A percentile compares a stretch with the other conserved stretches of the same genome.
Evolutionary conservation across 1,140 invertebrate species (phyloP).

Genomic region (Dinoponera quadriceps): DNA sequence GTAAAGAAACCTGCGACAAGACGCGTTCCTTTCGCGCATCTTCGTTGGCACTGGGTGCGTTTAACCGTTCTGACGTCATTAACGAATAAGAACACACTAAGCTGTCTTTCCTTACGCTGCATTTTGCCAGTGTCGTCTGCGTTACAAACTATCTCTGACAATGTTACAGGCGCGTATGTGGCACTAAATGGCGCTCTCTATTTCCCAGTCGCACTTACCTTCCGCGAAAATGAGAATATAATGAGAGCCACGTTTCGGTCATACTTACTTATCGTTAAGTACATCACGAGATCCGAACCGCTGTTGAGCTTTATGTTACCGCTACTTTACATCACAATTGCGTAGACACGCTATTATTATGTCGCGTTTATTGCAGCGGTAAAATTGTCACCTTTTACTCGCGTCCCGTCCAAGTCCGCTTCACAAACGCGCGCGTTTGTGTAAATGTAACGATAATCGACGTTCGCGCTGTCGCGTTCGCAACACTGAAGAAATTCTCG

Average conservation of each 20-base stretch:
- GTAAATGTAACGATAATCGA: not conserved
- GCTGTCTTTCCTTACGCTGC: not conserved
- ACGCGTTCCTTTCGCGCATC: not conserved
- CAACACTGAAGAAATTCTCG: not conserved
- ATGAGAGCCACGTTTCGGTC: not conserved
- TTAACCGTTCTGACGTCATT: slow-evolving; percentile 5
- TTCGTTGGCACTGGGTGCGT: not conserved
- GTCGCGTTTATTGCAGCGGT: not conserved
- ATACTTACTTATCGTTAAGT: not conserved
- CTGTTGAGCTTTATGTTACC: not conserved
- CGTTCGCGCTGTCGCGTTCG: not conserved
- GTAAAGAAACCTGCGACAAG: slow-evolving; percentile 13
- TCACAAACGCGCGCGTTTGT: not conserved
- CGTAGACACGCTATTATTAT: not conserved
- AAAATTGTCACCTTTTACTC: not conserved
- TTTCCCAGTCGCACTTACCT: not conserved
- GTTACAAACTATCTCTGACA: not conserved
- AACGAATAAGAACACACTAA: not conserved
- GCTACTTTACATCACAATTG: not conserved
- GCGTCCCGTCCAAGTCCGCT: not conserved
- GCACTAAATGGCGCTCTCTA: not conserved
- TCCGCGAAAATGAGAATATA: not conserved
- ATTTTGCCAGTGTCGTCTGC: not conserved
- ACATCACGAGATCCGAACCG: not conserved
- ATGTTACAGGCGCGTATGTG: not conserved